Evolutionary conservation across 2,888 invertebrate genomes (phyloP).

Genomic region (Pachydiplax longipennis): DNA sequence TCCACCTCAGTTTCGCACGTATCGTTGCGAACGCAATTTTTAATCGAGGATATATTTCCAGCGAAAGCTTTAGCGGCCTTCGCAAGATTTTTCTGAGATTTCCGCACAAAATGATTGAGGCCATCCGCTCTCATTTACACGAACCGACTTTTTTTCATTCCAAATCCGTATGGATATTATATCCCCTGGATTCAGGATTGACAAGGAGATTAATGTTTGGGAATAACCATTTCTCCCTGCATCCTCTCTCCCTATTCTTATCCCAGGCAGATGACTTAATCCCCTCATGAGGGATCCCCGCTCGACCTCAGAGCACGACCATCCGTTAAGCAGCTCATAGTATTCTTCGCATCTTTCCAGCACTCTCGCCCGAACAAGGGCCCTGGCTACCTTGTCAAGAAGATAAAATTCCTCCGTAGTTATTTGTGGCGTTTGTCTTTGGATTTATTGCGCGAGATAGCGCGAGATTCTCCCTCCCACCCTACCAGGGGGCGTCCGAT

Average conservation of each 20-base stretch:
- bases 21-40: no score
- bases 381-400: conserved; percentile 32
- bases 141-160: no score
- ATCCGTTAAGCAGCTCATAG: conserved; percentile 42
- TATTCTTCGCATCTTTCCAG: conserved; percentile 7
- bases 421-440: conserved; percentile 35
- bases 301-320: conserved; percentile 14
- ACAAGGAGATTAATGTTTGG: no score
- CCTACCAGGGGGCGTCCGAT: background rate
- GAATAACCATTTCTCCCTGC: background rate
- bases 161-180: no score
- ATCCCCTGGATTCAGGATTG: no score
- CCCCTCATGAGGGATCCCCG: background rate
- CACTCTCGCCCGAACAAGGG: conserved; percentile 3
- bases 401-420: conserved; percentile 40
- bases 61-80: no score
- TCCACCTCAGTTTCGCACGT: no score
- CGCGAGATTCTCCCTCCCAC: background rate
- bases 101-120: no score
- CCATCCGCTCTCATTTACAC: no score
- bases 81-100: no score
- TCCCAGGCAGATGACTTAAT: background rate
- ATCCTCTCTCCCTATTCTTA: background rate
- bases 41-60: no score
- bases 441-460: conserved; percentile 41